Evolutionary conservation across 2,113 vertebrate species (phyloP).

Genomic region (Bucco capensis): DNA sequence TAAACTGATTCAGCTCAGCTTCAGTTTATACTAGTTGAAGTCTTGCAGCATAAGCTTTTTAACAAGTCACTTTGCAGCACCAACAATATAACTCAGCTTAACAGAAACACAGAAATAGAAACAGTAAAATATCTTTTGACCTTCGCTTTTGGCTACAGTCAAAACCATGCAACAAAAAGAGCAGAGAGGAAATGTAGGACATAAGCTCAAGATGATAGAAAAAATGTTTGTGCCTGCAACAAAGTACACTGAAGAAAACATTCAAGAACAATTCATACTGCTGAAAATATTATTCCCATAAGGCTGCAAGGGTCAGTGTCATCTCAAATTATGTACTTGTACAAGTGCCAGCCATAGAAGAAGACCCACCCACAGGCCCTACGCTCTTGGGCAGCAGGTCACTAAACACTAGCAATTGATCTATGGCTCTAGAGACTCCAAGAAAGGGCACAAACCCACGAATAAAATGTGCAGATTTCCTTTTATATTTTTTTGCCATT

Average conservation of each 20-base stretch:
- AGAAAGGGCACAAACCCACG: neutral
- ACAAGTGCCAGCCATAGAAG: neutral
- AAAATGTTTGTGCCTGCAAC: neutral
- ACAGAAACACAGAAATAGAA: slow-evolving; percentile 24
- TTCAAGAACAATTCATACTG: neutral
- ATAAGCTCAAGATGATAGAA: neutral
- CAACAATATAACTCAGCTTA: slow-evolving; percentile 26
- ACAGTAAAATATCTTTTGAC: slow-evolving; percentile 33
- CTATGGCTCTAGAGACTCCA: neutral
- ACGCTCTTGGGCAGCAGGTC: neutral
- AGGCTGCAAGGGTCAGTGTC: slow-evolving; percentile 16
- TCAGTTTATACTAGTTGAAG: neutral
- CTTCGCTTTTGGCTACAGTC: slow-evolving; percentile 43
- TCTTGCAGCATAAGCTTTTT: slow-evolving; percentile 42
- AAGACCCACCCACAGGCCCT: neutral
- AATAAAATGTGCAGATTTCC: neutral
- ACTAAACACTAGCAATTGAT: slow-evolving; percentile 35
- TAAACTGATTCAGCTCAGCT: neutral
- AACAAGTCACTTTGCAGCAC: slow-evolving; percentile 25
- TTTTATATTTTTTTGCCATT: neutral
- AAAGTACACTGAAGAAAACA: neutral
- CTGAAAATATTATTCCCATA: slow-evolving; percentile 16
- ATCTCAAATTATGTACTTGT: neutral
- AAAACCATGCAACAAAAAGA: neutral
- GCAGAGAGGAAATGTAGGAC: neutral